Conservation (phyloP, 2,888 invertebrate genomes). For the Sinotaia quadrata region DNA sequence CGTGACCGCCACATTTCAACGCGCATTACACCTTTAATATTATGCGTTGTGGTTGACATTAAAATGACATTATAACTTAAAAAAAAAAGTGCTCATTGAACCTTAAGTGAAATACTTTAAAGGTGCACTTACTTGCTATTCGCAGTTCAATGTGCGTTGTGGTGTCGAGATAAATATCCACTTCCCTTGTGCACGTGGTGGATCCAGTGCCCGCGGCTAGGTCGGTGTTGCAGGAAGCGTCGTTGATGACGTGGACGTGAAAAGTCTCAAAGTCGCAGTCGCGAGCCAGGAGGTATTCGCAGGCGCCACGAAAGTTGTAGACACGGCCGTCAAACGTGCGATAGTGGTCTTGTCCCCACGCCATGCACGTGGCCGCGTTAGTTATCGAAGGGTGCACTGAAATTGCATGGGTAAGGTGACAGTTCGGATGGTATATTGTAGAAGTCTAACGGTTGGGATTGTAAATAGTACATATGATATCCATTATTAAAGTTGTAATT, state of each 20-base stretch:
- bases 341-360: conserved; percentile 87
- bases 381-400: conserved; percentile 23
- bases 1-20: too few species aligned
- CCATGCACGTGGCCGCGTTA: conserved; percentile 79
- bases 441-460: too few species aligned
- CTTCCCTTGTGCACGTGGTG: conserved; percentile 73
- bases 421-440: too few species aligned
- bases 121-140: background rate
- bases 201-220: background rate
- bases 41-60: too few species aligned
- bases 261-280: conserved; percentile 80
- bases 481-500: too few species aligned
- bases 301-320: conserved; percentile 80
- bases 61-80: too few species aligned
- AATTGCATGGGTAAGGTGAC: too few species aligned
- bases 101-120: too few species aligned
- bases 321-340: conserved; percentile 89
- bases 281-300: conserved; percentile 82
- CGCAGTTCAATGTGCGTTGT: conserved; percentile 68
- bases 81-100: too few species aligned
- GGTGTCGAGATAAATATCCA: conserved; percentile 81
- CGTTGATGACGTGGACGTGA: conserved; percentile 77
- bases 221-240: conserved; percentile 74
- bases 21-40: too few species aligned
- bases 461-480: too few species aligned